Evolutionary conservation across 2,888 invertebrate genomes (phyloP).

Genomic region (Cataglyphis livida): DNA sequence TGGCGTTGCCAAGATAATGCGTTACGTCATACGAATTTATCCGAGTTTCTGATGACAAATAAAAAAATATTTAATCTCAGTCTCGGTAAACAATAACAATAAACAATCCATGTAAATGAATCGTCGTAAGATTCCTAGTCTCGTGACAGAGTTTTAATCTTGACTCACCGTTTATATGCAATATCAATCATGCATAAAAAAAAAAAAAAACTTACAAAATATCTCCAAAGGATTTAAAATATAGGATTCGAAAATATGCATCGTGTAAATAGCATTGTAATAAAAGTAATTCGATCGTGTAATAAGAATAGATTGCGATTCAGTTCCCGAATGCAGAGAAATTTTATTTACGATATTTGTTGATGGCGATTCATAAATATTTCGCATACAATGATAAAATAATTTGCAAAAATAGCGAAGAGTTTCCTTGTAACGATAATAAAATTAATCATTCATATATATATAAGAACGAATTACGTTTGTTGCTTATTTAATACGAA

Average conservation of each 20-base stretch:
- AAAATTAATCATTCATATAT: background rate
- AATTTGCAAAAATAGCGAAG: background rate
- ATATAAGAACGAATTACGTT: background rate
- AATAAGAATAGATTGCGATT: background rate
- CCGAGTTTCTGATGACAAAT: slow-evolving; percentile 26
- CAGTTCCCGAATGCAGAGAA: background rate
- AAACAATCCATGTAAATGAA: background rate
- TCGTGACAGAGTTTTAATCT: background rate
- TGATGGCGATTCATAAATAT: slow-evolving; percentile 7
- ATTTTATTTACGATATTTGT: background rate
- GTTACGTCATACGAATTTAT: slow-evolving; percentile 24
- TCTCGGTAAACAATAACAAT: background rate
- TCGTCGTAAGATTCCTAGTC: background rate
- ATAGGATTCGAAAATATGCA: background rate
- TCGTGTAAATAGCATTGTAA: background rate
- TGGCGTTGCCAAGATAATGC: background rate
- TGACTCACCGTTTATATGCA: slow-evolving; percentile 12
- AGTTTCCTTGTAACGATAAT: background rate
- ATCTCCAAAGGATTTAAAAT: background rate
- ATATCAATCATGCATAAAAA: background rate
- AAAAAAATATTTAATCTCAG: slow-evolving; percentile 14
- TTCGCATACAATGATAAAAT: background rate
- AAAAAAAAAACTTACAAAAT: background rate
- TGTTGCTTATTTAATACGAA: background rate
- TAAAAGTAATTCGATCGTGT: background rate